These are phyloP conservation scores for Perca schrenkii DNA, from an alignment of 2,113 vertebrate species.

Conservation along the genomic window DNA sequence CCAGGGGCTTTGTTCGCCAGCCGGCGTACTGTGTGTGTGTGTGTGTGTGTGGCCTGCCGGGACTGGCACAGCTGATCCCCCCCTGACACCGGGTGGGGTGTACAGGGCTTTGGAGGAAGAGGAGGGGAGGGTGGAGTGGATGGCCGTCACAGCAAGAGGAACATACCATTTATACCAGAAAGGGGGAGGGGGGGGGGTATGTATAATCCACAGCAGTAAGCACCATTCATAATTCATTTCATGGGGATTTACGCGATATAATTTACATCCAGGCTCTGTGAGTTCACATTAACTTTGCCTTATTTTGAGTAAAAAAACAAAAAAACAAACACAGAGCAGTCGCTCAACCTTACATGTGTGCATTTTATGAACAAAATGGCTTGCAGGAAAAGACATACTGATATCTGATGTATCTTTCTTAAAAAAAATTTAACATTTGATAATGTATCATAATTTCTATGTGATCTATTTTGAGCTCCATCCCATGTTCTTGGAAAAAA, in stretches of 20 bases:
- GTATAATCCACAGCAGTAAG: slow-evolving; percentile 4
- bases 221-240: slow-evolving; percentile 42
- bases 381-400: not conserved
- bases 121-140: slow-evolving; percentile 47
- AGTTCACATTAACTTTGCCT: slow-evolving; percentile 40
- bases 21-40: slow-evolving; percentile 21
- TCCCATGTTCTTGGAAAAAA: too few relatives aligned
- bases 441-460: not conserved
- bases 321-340: too few relatives aligned
- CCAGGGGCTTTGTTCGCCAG: slow-evolving; percentile 79
- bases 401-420: not conserved
- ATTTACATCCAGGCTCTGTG: not conserved
- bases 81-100: slow-evolving; percentile 78
- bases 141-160: slow-evolving; percentile 55
- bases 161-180: slow-evolving; percentile 49
- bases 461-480: not conserved
- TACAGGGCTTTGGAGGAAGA: slow-evolving; percentile 65
- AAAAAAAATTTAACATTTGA: not conserved
- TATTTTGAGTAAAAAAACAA: not conserved
- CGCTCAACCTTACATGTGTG: not conserved
- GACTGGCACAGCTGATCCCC: slow-evolving; percentile 85
- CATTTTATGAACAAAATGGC: not conserved
- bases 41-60: slow-evolving; percentile 79
- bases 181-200: not conserved
- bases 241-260: not conserved